Base-by-base conservation (phyloP, 2,113 vertebrate genomes). In the Caranx melampygus region DNA sequence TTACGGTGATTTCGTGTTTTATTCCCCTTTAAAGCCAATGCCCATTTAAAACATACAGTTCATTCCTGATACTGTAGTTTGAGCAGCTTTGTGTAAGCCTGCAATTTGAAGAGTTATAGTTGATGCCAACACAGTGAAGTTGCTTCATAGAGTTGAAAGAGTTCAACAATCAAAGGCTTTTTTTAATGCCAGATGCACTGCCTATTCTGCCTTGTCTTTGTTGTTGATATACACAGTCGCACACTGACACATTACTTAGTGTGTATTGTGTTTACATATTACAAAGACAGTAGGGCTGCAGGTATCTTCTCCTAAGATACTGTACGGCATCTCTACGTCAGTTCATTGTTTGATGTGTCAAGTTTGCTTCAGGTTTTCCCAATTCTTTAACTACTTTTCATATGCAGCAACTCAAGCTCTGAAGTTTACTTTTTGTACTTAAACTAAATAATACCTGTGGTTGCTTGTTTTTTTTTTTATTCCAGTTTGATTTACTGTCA, bases 291-390 rank as follows among this genome's bases (percentile, higher is more conserved):
- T 55, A 52, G 47, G 31, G 26, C 61, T 65, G 49, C 0, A 1
- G 59, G 55, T 16, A 63, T 45, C 20, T 54, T 62, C 9, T 69
- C 33, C 64, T 54, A 35, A 52, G 31, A 72, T 55, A 83, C 63
- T 68, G 67, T 67, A 55, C 13, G 49, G 68, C 16, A 64, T 40
- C 69, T 78, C n/a, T 78, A 74, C 34, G 57, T 80, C 67, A 79
- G n/a, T 82, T 82, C 47, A 44, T 35, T 51, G 63, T 73, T 78
- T 66, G 75, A 82, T 75, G 54, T 52, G 35, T 5, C n/a, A 47
- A 68, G 14, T 33, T 69, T 47, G 37, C 26, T 37, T 55, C 47
- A 81, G 35, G 62, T 82, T 75, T 74, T 74, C 75, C 40, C 20
- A 5, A 16, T 35, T 72, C 75, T 12, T 12, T 37, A 75, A 34